phyloP scores from a whole-genome alignment of 1,140 invertebrate species.

The Ditylenchus dipsaci region DNA sequence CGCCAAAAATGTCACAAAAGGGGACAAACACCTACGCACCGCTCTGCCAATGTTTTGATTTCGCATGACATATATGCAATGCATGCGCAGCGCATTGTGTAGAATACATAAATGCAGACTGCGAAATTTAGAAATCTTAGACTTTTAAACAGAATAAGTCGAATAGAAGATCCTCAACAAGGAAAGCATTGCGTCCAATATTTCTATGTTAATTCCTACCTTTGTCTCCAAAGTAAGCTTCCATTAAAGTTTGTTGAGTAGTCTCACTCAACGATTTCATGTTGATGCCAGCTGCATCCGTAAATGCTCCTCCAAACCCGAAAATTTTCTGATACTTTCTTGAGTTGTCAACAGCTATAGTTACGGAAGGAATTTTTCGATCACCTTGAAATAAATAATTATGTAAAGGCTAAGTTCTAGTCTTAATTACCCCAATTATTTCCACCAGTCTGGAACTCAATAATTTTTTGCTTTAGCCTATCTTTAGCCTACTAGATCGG shows the following conservation, averaged over 20 bases:
- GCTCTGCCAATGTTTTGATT: too few relatives aligned
- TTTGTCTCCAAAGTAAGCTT: neutral
- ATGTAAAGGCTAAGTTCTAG: too few relatives aligned
- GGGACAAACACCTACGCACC: too few relatives aligned
- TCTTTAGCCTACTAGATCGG: neutral
- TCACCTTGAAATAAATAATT: neutral
- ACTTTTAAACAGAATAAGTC: too few relatives aligned
- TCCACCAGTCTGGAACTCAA: neutral
- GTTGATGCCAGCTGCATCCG: constrained; percentile 61
- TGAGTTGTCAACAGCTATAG: neutral
- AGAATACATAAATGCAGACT: too few relatives aligned
- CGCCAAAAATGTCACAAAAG: too few relatives aligned
- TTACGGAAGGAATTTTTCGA: neutral
- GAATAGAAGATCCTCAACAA: too few relatives aligned
- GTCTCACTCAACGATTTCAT: constrained; percentile 24
- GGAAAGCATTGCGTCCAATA: too few relatives aligned
- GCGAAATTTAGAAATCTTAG: too few relatives aligned
- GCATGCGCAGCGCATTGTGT: too few relatives aligned
- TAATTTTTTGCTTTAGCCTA: neutral
- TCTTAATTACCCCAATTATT: neutral
- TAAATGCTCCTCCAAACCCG: constrained; percentile 62
- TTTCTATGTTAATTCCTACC: too few relatives aligned
- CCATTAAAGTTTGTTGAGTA: neutral
- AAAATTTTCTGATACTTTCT: constrained; percentile 52
- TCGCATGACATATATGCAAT: too few relatives aligned